These are phyloP conservation scores for Callyntrura guangdongensis DNA, from an alignment of 2,888 invertebrate genomes.

Conservation along the genomic window DNA sequence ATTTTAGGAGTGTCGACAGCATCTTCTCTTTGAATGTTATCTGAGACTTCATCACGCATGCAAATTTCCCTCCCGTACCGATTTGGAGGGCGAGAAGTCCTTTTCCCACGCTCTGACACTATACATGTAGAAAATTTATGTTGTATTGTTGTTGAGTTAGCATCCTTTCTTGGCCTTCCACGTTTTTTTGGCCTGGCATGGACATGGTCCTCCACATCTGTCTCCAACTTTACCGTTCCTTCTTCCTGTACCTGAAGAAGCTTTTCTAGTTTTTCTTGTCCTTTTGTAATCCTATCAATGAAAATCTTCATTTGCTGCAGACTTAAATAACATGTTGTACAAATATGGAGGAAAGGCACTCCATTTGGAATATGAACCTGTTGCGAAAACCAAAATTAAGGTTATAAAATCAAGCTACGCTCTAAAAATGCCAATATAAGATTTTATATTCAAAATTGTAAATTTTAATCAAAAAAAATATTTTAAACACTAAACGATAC, in stretches of 20 bases:
- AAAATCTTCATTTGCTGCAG: conserved; percentile 91
- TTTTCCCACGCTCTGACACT: conserved; percentile 60
- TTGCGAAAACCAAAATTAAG: too few species aligned
- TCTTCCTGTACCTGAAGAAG: conserved; percentile 61
- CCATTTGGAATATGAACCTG: conserved; percentile 90
- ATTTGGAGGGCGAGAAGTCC: conserved; percentile 71
- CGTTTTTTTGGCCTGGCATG: conserved; percentile 57
- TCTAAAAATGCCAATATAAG: too few species aligned
- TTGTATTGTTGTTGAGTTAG: neutral
- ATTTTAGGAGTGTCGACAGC: too few species aligned
- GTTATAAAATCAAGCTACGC: neutral
- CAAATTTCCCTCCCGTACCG: conserved; percentile 49
- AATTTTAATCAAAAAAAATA: neutral
- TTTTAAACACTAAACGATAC: too few species aligned
- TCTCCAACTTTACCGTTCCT: neutral
- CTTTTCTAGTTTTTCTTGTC: conserved; percentile 87
- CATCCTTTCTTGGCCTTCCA: conserved; percentile 81
- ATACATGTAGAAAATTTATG: neutral
- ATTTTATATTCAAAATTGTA: too few species aligned
- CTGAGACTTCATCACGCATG: neutral
- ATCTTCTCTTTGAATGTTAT: neutral
- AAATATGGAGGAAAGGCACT: conserved; percentile 90
- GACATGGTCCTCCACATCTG: too few species aligned
- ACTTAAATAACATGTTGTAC: conserved; percentile 92
- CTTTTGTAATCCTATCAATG: conserved; percentile 90